Evolutionary conservation across 2,888 invertebrate genomes (phyloP), one percentile per base, ranked within the genome.

Genomic region (Meteorus colon): DNA sequence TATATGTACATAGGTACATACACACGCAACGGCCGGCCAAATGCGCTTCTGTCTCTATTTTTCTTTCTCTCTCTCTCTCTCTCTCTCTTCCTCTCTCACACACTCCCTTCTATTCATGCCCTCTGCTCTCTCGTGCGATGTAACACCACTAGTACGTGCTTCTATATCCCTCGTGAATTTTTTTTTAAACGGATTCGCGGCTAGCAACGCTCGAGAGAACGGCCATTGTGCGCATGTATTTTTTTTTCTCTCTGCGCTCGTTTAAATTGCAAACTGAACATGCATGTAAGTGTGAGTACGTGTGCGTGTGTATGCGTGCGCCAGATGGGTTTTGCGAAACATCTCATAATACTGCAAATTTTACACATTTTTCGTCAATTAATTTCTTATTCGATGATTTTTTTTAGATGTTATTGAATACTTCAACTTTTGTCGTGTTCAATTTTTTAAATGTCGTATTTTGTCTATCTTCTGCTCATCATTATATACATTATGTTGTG

Each of bases 221-320:
- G 60, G 78, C 81, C 78, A 80, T 78, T 79, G 79, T 81, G 77
- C 80, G 80, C 80, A 24, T 19, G n/a, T 8, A 19, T 69, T 73
- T 75, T 69, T 72, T 77, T 77, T 31, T 59, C 60, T 66, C 65
- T 31, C 37, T 55, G 31, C 81, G 79, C 81, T 82, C 83, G 84
- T 83, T 85, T 85, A 84, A 85, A 85, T 85, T 85, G 85, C 85
- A 85, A 85, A 85, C 84, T 8, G 24, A 19, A 55, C 55, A n/a
- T 55, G 55, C n/a, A 48, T 48, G n/a, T n/a, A 16, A 14, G n/a
- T 48, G 5, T 16, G n/a, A 14, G n/a, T 16, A 16, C n/a, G 48
- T 48, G 48, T 55, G 79, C 79, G 80, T 48, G 48, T 48, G 48
- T 55, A 79, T 79, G 80, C 65, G 78, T 79, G 80, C 77, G 79